phyloP scores from a whole-genome alignment of 2,888 invertebrate genomes.

The Polyploca ridens region DNA sequence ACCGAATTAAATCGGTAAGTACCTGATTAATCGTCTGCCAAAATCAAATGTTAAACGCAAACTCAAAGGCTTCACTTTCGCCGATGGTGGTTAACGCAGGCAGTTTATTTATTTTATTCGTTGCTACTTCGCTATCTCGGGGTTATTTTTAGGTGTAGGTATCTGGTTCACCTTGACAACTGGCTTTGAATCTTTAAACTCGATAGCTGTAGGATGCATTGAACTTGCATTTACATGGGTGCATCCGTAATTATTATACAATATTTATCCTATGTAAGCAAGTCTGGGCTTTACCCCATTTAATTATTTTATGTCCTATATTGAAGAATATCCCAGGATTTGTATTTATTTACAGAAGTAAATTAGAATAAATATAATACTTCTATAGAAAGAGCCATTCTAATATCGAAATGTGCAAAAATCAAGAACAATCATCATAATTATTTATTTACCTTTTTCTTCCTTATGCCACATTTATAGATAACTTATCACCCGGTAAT shows the following conservation, averaged over 20 bases:
- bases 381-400: too few species aligned
- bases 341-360: too few species aligned
- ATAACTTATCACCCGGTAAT: not conserved
- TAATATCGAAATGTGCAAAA: not conserved
- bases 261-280: not conserved
- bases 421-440: not conserved
- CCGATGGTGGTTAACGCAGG: slow-evolving; percentile 15
- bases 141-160: slow-evolving; percentile 64
- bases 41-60: not conserved
- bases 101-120: slow-evolving; percentile 24
- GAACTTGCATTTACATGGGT: slow-evolving; percentile 34
- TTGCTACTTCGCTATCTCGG: slow-evolving; percentile 41
- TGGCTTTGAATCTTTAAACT: slow-evolving; percentile 48
- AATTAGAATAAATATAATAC: too few species aligned
- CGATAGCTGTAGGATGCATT: slow-evolving; percentile 35
- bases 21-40: not conserved
- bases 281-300: too few species aligned
- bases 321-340: too few species aligned
- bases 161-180: slow-evolving; percentile 64
- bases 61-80: slow-evolving; percentile 28
- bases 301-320: too few species aligned
- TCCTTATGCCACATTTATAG: not conserved
- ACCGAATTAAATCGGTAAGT: not conserved
- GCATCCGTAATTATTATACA: not conserved
- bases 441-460: too few species aligned